These are phyloP conservation scores for Polypedilum vanderplanki DNA, from an alignment of 1,140 invertebrate genomes.

Conservation along the genomic window DNA sequence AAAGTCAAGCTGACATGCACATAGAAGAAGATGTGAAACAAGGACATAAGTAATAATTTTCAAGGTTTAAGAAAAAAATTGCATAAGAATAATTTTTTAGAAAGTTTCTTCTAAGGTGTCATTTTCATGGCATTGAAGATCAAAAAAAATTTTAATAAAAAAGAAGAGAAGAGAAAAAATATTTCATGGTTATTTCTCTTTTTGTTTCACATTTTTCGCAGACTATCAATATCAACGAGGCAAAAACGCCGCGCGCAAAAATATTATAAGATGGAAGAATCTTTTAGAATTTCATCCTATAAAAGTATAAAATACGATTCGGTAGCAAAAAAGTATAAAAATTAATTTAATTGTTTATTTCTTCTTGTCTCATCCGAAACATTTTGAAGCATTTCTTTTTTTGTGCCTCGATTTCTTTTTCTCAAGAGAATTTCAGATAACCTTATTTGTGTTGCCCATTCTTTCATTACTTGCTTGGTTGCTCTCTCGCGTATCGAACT, in stretches of 20 bases:
- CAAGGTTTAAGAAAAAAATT: not conserved
- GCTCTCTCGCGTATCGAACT: not conserved
- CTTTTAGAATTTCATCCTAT: not conserved
- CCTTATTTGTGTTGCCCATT: conserved; percentile 9
- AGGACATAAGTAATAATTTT: not conserved
- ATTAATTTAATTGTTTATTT: conserved; percentile 11
- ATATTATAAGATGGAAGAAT: too few species aligned
- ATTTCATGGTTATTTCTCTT: not conserved
- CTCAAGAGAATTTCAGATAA: not conserved
- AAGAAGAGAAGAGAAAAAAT: not conserved
- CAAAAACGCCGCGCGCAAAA: too few species aligned
- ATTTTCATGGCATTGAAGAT: not conserved
- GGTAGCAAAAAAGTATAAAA: not conserved
- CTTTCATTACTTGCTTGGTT: not conserved
- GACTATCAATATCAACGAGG: not conserved
- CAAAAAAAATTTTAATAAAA: too few species aligned
- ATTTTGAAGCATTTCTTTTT: not conserved
- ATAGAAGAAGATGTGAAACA: not conserved
- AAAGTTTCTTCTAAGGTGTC: not conserved
- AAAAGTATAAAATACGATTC: conserved; percentile 14
- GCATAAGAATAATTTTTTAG: not conserved
- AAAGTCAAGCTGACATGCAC: too few species aligned
- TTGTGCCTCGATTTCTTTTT: not conserved
- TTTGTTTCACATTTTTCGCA: not conserved
- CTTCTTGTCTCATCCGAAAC: not conserved